Percentiles rank a stretch among this genome's conserved stretches.
These are phyloP conservation scores for Phengaris arion DNA, from an alignment of 2,888 invertebrate genomes.

Conservation along the genomic window DNA sequence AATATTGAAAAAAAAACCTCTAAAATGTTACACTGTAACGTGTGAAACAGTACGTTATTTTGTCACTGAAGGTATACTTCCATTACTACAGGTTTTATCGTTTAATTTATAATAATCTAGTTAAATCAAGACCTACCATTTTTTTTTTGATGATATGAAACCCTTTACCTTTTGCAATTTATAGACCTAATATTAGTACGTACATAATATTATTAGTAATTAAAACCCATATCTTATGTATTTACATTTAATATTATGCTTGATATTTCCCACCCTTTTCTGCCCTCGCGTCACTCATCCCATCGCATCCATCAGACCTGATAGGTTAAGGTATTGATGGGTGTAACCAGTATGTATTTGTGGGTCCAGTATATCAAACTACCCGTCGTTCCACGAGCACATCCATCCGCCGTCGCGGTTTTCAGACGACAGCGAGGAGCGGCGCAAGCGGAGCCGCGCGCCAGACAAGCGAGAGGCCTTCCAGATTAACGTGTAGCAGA, in stretches of 20 bases:
- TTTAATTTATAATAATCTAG: background rate
- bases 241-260: background rate
- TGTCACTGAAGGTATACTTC: background rate
- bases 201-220: background rate
- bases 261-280: slow-evolving; percentile 9
- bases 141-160: background rate
- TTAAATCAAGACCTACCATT: background rate
- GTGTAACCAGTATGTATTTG: slow-evolving; percentile 37
- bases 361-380: slow-evolving; percentile 85
- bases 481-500: slow-evolving; percentile 85
- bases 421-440: slow-evolving; percentile 85
- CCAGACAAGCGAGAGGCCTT: slow-evolving; percentile 84
- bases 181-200: background rate
- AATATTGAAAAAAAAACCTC: background rate
- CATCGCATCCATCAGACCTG: slow-evolving; percentile 19
- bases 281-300: background rate
- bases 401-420: slow-evolving; percentile 93
- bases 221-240: background rate
- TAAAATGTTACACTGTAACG: background rate
- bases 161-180: background rate
- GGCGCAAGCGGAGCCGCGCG: slow-evolving; percentile 56
- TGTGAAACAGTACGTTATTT: background rate
- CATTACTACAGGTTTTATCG: background rate
- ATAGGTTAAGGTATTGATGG: slow-evolving; percentile 25
- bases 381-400: slow-evolving; percentile 89